A percentile compares a stretch with the other conserved stretches of the same genome.
Evolutionary conservation across 2,888 invertebrate genomes (phyloP).

Genomic region (Plebejus anna): DNA sequence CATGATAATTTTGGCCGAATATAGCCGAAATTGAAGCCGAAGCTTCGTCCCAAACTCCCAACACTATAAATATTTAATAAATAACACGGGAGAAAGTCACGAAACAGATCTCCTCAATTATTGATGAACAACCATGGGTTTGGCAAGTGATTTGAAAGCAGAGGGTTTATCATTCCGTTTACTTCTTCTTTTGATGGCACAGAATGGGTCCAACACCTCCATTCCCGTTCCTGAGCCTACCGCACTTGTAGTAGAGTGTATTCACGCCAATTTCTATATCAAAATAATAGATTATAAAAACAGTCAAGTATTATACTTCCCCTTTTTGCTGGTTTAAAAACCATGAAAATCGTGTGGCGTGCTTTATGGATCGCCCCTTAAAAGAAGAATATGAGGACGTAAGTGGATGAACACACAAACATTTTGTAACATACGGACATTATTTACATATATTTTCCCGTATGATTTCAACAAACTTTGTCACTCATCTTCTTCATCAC

Average conservation of each 20-base stretch:
- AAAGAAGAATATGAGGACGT: too few relatives aligned
- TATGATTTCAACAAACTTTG: too few relatives aligned
- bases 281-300: slow-evolving; percentile 17
- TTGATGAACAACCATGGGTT: not conserved
- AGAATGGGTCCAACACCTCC: not conserved
- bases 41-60: too few relatives aligned
- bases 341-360: too few relatives aligned
- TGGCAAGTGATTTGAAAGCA: not conserved
- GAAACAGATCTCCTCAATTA: not conserved
- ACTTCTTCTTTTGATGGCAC: not conserved
- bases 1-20: too few relatives aligned
- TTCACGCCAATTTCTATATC: slow-evolving; percentile 47
- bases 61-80: not conserved
- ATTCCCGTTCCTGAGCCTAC: not conserved
- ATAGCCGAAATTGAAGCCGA: too few relatives aligned
- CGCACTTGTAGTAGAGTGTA: slow-evolving; percentile 43
- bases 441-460: too few relatives aligned
- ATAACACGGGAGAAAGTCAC: not conserved
- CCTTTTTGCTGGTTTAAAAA: too few relatives aligned
- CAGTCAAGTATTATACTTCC: not conserved
- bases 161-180: not conserved
- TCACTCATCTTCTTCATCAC: too few relatives aligned
- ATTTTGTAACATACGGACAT: too few relatives aligned
- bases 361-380: too few relatives aligned
- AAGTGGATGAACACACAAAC: too few relatives aligned